phyloP scores from a whole-genome alignment of 1,140 invertebrate species.

The Hetaerina americana region DNA sequence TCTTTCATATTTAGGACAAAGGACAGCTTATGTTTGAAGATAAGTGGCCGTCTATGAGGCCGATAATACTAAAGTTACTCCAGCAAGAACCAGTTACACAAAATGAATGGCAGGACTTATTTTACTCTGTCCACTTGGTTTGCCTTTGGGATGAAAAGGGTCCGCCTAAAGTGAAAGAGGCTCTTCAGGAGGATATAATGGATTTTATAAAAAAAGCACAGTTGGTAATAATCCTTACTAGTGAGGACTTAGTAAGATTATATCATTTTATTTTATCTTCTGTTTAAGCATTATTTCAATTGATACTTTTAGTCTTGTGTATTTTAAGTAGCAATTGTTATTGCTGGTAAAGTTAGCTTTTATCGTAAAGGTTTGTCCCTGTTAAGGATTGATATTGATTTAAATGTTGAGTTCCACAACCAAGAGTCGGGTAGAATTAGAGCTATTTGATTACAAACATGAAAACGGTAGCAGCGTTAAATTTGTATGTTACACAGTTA shows the following conservation, averaged over 20 bases:
- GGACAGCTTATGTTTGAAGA: constrained; percentile 73
- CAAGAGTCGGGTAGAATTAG: no score
- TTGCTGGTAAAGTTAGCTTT: no score
- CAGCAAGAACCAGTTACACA: constrained; percentile 88
- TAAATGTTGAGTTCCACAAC: no score
- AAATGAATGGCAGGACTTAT: constrained; percentile 93
- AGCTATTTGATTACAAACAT: no score
- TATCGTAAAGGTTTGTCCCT: no score
- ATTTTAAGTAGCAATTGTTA: no score
- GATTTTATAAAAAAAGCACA: constrained; percentile 92
- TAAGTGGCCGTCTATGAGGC: constrained; percentile 89
- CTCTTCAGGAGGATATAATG: constrained; percentile 83
- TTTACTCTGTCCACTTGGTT: constrained; percentile 87
- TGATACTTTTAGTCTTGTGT: no score
- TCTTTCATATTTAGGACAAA: constrained; percentile 36
- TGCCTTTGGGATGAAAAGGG: constrained; percentile 96
- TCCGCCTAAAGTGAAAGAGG: constrained; percentile 70
- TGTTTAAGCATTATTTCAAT: no score
- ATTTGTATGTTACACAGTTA: no score
- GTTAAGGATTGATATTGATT: no score
- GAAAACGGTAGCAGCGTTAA: no score
- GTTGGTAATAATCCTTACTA: constrained; percentile 34
- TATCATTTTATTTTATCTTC: not conserved
- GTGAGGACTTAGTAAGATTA: not conserved
- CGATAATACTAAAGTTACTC: constrained; percentile 81